These are phyloP conservation scores for Drosophila testacea DNA, from an alignment of 2,888 invertebrate species.

Conservation along the genomic window DNA sequence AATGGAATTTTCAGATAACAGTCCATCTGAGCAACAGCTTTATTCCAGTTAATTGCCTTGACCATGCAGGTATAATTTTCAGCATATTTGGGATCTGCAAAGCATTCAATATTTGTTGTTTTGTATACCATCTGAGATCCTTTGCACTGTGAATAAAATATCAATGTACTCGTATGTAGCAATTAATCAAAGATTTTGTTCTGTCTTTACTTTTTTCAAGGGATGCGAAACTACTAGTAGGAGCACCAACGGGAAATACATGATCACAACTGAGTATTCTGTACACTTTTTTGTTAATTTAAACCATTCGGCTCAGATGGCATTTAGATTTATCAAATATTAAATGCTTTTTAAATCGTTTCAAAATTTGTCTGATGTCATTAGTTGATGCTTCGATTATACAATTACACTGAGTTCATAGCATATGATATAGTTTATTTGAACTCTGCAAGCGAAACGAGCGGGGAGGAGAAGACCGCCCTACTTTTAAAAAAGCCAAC, in stretches of 20 bases:
- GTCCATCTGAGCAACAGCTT: conserved; percentile 19
- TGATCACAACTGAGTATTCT: not conserved
- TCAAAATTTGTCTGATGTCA: too few relatives aligned
- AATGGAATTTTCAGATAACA: not conserved
- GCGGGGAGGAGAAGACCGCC: too few relatives aligned
- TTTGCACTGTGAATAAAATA: not conserved
- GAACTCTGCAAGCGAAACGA: too few relatives aligned
- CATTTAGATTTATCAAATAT: not conserved
- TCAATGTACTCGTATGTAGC: too few relatives aligned
- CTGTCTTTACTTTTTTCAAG: not conserved
- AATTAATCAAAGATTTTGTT: not conserved
- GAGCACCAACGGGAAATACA: not conserved
- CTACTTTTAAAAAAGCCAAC: too few relatives aligned
- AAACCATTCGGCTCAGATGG: not conserved
- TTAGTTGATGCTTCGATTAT: too few relatives aligned
- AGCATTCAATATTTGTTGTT: not conserved
- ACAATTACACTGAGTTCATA: too few relatives aligned
- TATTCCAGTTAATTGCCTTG: conserved; percentile 19
- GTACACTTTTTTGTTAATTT: not conserved
- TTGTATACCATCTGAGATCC: not conserved
- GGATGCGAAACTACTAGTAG: not conserved
- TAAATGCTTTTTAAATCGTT: not conserved
- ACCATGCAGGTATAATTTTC: not conserved
- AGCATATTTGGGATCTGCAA: not conserved
- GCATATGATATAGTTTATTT: too few relatives aligned